Evolutionary conservation across 2,113 vertebrate genomes (phyloP).

Genomic region (Paraplagusia blochii): DNA sequence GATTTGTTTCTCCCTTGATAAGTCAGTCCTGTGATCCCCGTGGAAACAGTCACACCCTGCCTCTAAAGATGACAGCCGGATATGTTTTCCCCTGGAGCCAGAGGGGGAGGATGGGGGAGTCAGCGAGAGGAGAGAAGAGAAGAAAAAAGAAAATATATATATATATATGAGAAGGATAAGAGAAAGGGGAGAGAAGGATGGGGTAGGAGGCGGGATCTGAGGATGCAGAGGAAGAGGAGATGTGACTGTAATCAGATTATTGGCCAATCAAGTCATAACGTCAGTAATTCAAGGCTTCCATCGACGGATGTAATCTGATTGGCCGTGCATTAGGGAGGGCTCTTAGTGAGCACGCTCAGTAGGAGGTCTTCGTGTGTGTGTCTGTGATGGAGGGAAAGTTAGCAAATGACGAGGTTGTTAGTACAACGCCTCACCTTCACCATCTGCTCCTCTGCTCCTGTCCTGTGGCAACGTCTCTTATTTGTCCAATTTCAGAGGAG

Average conservation of each 20-base stretch:
- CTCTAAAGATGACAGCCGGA: conserved; percentile 45
- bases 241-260: conserved; percentile 92
- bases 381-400: conserved; percentile 1
- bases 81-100: conserved; percentile 46
- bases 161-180: background rate
- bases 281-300: conserved; percentile 88
- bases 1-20: conserved; percentile 27
- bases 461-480: conserved; percentile 62
- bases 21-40: conserved; percentile 45
- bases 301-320: conserved; percentile 87
- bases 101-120: conserved; percentile 3
- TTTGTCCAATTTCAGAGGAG: conserved; percentile 63
- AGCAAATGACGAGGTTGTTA: conserved; percentile 25
- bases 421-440: conserved; percentile 41
- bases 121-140: background rate
- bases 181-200: conserved; percentile 7
- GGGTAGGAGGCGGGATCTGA: conserved; percentile 44
- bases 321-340: conserved; percentile 82
- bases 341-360: conserved; percentile 71
- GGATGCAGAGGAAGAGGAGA: conserved; percentile 74
- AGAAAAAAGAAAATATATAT: no score
- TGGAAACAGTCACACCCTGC: conserved; percentile 50
- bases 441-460: conserved; percentile 56
- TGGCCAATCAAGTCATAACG: conserved; percentile 87
- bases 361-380: conserved; percentile 27